Evolutionary conservation across 2,888 invertebrate genomes (phyloP), one percentile per base, ranked within the genome.

Genomic region (Yponomeuta malinellus): DNA sequence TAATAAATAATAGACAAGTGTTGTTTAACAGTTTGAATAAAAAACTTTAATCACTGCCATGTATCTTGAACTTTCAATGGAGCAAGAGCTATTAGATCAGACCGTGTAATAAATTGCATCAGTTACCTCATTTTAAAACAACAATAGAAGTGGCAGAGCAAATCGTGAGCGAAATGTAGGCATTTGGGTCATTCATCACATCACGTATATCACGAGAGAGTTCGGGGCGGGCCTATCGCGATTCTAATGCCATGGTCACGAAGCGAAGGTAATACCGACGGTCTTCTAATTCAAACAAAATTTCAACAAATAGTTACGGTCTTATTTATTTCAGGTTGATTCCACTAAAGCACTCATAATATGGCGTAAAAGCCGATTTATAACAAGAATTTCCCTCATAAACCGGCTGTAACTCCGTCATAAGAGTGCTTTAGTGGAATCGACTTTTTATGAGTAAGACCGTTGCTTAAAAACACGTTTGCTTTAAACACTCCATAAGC

Each of bases 31-130:
- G 8, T 43, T 15, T 59, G 52, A 15, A 15, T 15, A 59, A 15
- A 59, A 15, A 59, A 59, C 52, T 15, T 12, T 59, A 59, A 59
- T 59, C 52, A 59, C 52, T 59, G 52, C 12, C 52, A 59, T 59
- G 15, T 59, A 59, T 59, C 52, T 59, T 59, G 52, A 15, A 59
- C 15, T 59, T 59, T 59, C 12, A 59, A 59, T 59, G 52, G 15
- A 59, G 52, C 52, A 59, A 59, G 52, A 59, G 15, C 52, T 52
- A 59, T 59, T 59, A 59, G 52, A 59, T 59, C 52, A 59, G 52
- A 59, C 15, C 52, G 52, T 59, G 52, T 59, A 59, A 59, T 59
- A 59, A 59, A 59, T 59, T 59, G 52, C 52, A 59, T 59, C 52
- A 59, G 52, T 59, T 59, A 59, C 52, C 15, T 59, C 12, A 59